These are phyloP conservation scores for Phaetusa simplex DNA, from an alignment of 2,113 vertebrate genomes.

Conservation along the genomic window DNA sequence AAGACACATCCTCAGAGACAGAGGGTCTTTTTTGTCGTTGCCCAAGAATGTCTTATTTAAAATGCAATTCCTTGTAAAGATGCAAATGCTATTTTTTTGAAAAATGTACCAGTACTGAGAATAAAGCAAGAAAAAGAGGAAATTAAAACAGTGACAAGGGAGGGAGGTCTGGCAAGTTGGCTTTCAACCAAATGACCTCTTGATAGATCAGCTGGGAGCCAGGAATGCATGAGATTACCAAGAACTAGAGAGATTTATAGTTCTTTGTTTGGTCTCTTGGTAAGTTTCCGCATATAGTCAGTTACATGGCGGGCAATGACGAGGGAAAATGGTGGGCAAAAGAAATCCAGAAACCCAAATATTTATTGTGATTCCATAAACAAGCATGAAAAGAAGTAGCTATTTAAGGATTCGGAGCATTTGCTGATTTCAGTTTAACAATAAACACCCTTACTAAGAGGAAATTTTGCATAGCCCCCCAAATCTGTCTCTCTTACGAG, in stretches of 20 bases:
- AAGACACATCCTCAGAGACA: constrained; percentile 52
- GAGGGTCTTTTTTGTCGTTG: constrained; percentile 43
- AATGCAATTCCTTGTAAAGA: constrained; percentile 60
- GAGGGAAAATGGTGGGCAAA: not conserved
- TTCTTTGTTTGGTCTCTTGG: constrained; percentile 64
- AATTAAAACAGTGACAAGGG: constrained; percentile 65
- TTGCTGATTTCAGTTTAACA: constrained; percentile 46
- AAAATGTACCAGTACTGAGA: constrained; percentile 55
- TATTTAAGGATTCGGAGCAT: not conserved
- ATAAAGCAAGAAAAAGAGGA: constrained; percentile 65
- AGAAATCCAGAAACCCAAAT: not conserved
- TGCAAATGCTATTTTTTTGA: constrained; percentile 37
- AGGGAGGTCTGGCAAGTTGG: constrained; percentile 63
- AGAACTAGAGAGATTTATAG: constrained; percentile 61
- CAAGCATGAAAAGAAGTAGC: constrained; percentile 8
- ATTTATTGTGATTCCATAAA: constrained; percentile 26
- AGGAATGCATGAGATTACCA: constrained; percentile 40
- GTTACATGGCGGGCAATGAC: not conserved
- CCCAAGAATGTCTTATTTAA: constrained; percentile 68
- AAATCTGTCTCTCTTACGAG: not conserved
- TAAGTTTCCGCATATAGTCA: constrained; percentile 24
- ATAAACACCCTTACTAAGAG: not conserved
- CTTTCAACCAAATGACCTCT: constrained; percentile 72
- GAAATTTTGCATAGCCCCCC: constrained; percentile 9
- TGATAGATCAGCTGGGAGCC: constrained; percentile 63